Evolutionary conservation across 2,888 invertebrate genomes (phyloP).

Genomic region (Eristalis intricaria): DNA sequence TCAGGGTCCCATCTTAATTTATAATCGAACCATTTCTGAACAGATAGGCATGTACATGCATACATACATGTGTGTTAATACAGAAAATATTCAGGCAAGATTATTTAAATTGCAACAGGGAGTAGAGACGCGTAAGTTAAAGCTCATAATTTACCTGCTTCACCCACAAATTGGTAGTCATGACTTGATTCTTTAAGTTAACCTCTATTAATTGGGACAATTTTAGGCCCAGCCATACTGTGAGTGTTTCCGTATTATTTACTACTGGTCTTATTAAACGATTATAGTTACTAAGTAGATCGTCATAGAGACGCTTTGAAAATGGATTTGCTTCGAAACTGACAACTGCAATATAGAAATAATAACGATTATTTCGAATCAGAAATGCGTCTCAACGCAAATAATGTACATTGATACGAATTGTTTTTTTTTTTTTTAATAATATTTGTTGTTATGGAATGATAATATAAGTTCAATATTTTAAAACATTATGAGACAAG

Average conservation of each 20-base stretch:
- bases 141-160: conserved; percentile 86
- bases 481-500: too few species aligned
- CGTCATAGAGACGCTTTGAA: conserved; percentile 97
- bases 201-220: conserved; percentile 95
- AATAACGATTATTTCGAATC: background rate
- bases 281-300: conserved; percentile 97
- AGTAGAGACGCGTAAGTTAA: too few species aligned
- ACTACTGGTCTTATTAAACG: conserved; percentile 95
- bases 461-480: too few species aligned
- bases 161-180: conserved; percentile 97
- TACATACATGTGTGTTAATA: background rate
- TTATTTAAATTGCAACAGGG: too few species aligned
- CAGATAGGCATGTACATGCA: background rate
- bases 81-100: too few species aligned
- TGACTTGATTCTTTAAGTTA: conserved; percentile 95
- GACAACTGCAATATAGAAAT: conserved; percentile 74
- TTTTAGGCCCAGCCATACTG: conserved; percentile 94
- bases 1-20: conserved; percentile 94
- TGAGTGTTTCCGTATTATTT: conserved; percentile 95
- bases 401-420: too few species aligned
- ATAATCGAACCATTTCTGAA: conserved; percentile 95
- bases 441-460: too few species aligned
- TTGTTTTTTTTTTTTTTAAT: too few species aligned
- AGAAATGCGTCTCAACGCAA: too few species aligned
- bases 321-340: conserved; percentile 92